phyloP scores from a whole-genome alignment of 2,888 invertebrate species.

The Leptarthrus brevirostris region DNA sequence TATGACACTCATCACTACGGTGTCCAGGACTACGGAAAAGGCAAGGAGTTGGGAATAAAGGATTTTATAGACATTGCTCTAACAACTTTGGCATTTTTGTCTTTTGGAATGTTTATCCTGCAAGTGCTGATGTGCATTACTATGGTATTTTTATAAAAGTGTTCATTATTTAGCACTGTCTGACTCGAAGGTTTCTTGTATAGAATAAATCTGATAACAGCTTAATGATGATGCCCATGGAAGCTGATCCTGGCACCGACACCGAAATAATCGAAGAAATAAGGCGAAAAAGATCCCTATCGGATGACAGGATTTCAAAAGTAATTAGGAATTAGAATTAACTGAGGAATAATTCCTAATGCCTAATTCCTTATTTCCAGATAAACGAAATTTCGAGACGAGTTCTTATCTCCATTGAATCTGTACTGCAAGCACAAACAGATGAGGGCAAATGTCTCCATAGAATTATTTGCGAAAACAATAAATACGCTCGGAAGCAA shows the following conservation, averaged over 20 bases:
- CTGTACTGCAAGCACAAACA: conserved; percentile 69
- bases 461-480: conserved; percentile 75
- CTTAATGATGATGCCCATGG: conserved; percentile 68
- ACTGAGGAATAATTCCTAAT: neutral
- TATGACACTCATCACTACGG: neutral
- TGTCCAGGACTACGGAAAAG: neutral
- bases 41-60: conserved; percentile 47
- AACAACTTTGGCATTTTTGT: conserved; percentile 83
- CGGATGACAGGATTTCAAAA: conserved; percentile 48
- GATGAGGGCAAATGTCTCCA: conserved; percentile 73
- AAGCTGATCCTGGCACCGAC: conserved; percentile 56
- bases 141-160: conserved; percentile 59
- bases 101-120: conserved; percentile 83
- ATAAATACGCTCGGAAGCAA: conserved; percentile 71
- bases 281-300: conserved; percentile 57
- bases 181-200: neutral
- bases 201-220: conserved; percentile 60
- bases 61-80: conserved; percentile 84
- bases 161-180: too few relatives aligned
- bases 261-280: conserved; percentile 59
- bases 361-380: conserved; percentile 49
- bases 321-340: conserved; percentile 48
- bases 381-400: conserved; percentile 70
- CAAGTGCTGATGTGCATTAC: conserved; percentile 82
- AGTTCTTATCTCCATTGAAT: conserved; percentile 71